A percentile compares a stretch with the other conserved stretches of the same genome.
Conservation (phyloP, 2,797 vertebrate species). For the Picus viridis region DNA sequence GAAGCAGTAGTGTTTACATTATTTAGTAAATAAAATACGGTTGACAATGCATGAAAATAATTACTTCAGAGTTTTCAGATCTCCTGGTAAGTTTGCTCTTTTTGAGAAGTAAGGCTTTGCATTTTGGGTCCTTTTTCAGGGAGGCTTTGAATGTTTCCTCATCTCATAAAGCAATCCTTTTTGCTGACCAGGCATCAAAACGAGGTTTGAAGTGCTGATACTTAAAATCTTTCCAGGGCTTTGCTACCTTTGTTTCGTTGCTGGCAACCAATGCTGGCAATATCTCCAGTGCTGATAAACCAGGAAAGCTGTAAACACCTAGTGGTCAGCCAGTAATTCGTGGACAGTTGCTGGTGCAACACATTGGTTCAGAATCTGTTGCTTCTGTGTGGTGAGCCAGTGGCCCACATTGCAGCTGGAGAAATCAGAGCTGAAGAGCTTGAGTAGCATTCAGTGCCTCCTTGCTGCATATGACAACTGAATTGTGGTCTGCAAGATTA, state of each 20-base stretch:
- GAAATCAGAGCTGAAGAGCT: not conserved
- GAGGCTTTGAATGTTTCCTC: not conserved
- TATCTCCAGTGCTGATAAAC: not conserved
- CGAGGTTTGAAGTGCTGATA: not conserved
- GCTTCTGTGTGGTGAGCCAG: not conserved
- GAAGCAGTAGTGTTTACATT: not conserved
- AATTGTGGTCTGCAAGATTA: not conserved
- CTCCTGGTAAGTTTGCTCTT: not conserved
- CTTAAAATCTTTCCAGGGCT: not conserved
- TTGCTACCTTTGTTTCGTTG: not conserved
- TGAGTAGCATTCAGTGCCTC: not conserved
- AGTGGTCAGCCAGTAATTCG: not conserved
- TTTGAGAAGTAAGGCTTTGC: not conserved
- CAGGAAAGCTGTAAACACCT: not conserved
- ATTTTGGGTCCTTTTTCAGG: not conserved
- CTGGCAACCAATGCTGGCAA: not conserved
- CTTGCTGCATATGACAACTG: not conserved
- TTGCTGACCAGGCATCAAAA: not conserved
- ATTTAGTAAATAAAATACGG: not conserved
- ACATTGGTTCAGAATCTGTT: not conserved
- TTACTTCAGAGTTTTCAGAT: not conserved
- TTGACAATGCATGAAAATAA: not conserved
- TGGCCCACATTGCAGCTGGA: not conserved
- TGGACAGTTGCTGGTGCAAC: not conserved
- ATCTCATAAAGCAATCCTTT: not conserved